phyloP scores from a whole-genome alignment of 2,797 vertebrate species.

The Pangasius djambal region DNA sequence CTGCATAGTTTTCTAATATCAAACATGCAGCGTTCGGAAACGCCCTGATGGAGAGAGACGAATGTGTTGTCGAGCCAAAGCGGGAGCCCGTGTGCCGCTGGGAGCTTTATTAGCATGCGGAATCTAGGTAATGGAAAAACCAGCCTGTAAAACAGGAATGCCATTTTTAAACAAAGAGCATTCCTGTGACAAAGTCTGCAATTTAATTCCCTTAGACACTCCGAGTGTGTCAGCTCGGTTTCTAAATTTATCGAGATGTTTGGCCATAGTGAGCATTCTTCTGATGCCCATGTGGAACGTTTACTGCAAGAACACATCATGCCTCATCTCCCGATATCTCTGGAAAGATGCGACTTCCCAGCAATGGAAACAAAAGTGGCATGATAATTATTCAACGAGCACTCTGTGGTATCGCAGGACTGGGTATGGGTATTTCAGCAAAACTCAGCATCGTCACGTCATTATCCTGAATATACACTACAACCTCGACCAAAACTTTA shows the following conservation, averaged over 20 bases:
- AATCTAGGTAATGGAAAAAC: constrained; percentile 49
- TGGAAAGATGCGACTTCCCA: constrained; percentile 20
- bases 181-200: constrained; percentile 63
- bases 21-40: constrained; percentile 59
- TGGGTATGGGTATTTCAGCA: not conserved
- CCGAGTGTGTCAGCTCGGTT: constrained; percentile 51
- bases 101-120: constrained; percentile 42
- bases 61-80: not conserved
- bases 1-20: constrained; percentile 44
- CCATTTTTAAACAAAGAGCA: constrained; percentile 58
- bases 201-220: constrained; percentile 54
- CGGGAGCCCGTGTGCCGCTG: not conserved
- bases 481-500: not conserved
- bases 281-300: constrained; percentile 59
- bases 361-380: constrained; percentile 28
- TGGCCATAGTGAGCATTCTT: constrained; percentile 72
- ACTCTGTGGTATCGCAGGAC: not conserved
- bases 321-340: not conserved
- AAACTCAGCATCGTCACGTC: not conserved
- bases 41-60: constrained; percentile 59
- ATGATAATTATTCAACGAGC: not conserved
- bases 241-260: constrained; percentile 66
- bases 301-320: not conserved
- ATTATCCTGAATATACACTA: not conserved
- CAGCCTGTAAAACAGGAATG: constrained; percentile 50